Percentiles rank a stretch among this genome's conserved stretches.
These are phyloP conservation scores for Sycobia sp. DNA, from an alignment of 1,140 invertebrate genomes.

Conservation along the genomic window DNA sequence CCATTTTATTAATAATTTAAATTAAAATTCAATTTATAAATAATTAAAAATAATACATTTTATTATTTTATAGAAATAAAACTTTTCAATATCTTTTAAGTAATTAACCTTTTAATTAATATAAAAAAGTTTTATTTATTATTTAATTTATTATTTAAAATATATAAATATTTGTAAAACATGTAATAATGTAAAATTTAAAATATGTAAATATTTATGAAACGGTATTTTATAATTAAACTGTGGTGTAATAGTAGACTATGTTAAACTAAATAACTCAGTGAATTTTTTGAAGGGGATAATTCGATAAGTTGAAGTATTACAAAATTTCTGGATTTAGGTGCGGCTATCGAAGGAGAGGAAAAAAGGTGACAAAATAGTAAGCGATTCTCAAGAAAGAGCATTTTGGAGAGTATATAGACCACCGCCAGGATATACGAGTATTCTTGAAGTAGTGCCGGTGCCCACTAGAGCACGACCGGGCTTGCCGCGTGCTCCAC, in stretches of 20 bases:
- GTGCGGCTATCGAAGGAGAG: slow-evolving; percentile 87
- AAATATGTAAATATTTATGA: not conserved
- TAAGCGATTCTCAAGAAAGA: slow-evolving; percentile 93
- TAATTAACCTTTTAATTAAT: no score
- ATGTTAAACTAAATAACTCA: no score
- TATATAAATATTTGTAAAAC: not conserved
- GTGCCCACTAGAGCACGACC: slow-evolving; percentile 75
- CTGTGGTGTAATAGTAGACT: no score
- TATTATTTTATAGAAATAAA: no score
- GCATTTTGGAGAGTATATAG: slow-evolving; percentile 96
- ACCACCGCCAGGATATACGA: slow-evolving; percentile 85
- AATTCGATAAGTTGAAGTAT: no score
- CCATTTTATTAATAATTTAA: slow-evolving; percentile 2
- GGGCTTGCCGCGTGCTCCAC: slow-evolving; percentile 62
- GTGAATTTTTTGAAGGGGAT: not conserved
- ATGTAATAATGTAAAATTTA: not conserved
- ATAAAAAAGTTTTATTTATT: no score
- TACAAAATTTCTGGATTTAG: slow-evolving; percentile 55
- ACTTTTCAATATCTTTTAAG: no score
- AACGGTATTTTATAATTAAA: not conserved
- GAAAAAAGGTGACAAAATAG: slow-evolving; percentile 94
- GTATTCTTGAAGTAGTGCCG: slow-evolving; percentile 82
- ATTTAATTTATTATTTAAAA: no score
- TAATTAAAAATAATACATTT: no score
- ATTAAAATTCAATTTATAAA: not conserved